A percentile compares a stretch with the other conserved stretches of the same genome.
phyloP scores from a whole-genome alignment of 2,888 invertebrate genomes.

The Philaethria dido region DNA sequence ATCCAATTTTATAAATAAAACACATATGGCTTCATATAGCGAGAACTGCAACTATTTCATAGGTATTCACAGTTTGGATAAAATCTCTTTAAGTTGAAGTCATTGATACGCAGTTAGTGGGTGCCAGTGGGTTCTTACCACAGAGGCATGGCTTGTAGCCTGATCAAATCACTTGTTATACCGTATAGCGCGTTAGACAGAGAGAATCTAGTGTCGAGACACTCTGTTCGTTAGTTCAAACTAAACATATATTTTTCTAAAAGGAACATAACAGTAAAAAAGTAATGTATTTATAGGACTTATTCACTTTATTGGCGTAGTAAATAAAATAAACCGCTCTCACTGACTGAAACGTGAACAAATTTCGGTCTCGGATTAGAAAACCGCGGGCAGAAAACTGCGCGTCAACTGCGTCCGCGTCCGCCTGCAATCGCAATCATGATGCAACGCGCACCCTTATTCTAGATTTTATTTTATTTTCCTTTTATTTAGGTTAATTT shows the following conservation, averaged over 20 bases:
- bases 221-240: too few relatives aligned
- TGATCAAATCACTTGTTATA: too few relatives aligned
- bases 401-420: constrained; percentile 50
- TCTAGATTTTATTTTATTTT: constrained; percentile 35
- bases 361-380: constrained; percentile 68
- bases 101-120: too few relatives aligned
- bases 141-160: too few relatives aligned
- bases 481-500: background rate
- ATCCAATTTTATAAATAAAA: too few relatives aligned
- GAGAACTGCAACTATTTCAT: too few relatives aligned
- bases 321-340: constrained; percentile 44
- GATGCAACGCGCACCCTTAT: constrained; percentile 42
- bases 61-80: too few relatives aligned
- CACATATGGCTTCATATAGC: too few relatives aligned
- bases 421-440: constrained; percentile 41
- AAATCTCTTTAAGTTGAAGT: too few relatives aligned
- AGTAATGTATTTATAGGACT: background rate
- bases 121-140: too few relatives aligned
- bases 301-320: constrained; percentile 30
- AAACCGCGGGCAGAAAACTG: constrained; percentile 72
- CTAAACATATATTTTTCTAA: background rate
- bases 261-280: background rate
- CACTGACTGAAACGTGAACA: constrained; percentile 55
- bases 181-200: too few relatives aligned
- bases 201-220: too few relatives aligned